Base-by-base conservation (phyloP, 2,113 vertebrate species). In the Planiliza haematocheilus region DNA sequence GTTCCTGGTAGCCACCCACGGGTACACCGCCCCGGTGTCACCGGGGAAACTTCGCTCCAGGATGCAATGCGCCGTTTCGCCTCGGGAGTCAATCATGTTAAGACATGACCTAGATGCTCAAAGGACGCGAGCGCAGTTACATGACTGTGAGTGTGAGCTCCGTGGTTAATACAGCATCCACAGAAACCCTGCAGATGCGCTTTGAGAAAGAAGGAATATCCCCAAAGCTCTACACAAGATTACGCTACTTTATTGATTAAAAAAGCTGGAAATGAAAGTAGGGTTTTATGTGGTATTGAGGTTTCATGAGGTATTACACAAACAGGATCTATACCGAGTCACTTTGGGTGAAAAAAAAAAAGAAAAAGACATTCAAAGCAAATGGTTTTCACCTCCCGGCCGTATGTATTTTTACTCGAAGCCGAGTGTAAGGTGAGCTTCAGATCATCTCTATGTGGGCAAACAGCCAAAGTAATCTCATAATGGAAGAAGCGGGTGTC, bases 211-310 rank as follows among this genome's bases (percentile, higher is more conserved):
- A 62, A 62, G 42, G 8, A 60, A 58, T 21, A 61, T 55, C 73
- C 18, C 34, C 3, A 30, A 36, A 42, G 50, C 58, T 62, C 34
- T 10, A 11, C 18, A 66, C 21, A 43, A 62, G 50, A 81, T 78
- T 65, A 51, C 18, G 7, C 20, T 48, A 13, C 2, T 70, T 7
- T 64, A 72, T 70, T 52, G 61, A 86, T 80, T 64, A 64, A n/a
- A 49, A 64, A 68, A 83, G 73, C 48, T 21, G 41, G 42, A 58
- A 72, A 76, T 67, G 58, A 73, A 75, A 81, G 74, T 48, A 7
- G 20, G 9, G 41, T 53, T 58, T 74, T 12, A 80, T 71, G 20
- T 50, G 38, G 16, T 34, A 21, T 58, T 74, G 58, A 56, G 58
- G 58, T 20, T 30, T 30, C 24, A 30, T 18, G 59, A 59, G 34